phyloP scores from a whole-genome alignment of 2,888 invertebrate species.

The Hypselothyrea guttata region DNA sequence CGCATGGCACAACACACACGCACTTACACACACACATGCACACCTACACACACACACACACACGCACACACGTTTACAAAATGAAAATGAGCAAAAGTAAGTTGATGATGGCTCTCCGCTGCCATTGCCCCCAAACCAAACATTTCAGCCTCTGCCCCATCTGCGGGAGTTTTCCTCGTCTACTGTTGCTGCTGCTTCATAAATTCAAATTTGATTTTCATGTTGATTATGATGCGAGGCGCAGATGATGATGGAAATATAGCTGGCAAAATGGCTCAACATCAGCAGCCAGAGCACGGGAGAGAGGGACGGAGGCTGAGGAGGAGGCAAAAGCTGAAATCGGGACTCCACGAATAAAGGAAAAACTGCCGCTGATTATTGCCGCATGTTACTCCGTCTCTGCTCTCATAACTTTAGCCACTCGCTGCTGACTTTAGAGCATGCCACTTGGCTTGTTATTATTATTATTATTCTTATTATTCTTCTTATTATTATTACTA shows the following conservation, averaged over 20 bases:
- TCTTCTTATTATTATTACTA: not conserved
- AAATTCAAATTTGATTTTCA: slow-evolving; percentile 75
- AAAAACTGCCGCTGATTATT: slow-evolving; percentile 56
- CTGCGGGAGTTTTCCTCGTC: slow-evolving; percentile 14
- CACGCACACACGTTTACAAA: slow-evolving; percentile 20
- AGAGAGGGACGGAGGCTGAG: slow-evolving; percentile 16
- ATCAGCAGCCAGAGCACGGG: slow-evolving; percentile 28
- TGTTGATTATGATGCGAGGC: slow-evolving; percentile 71
- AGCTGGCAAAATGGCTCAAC: slow-evolving; percentile 49
- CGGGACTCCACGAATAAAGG: slow-evolving; percentile 6
- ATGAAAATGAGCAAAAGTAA: slow-evolving; percentile 70
- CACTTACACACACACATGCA: slow-evolving; percentile 7
- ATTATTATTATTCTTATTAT: not conserved
- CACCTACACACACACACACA: slow-evolving; percentile 5
- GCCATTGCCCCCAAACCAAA: too few species aligned
- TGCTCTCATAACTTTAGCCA: not conserved
- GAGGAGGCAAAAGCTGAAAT: slow-evolving; percentile 11
- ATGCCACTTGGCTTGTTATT: slow-evolving; percentile 8
- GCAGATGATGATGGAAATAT: slow-evolving; percentile 71
- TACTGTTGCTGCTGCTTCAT: slow-evolving; percentile 52
- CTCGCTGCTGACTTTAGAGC: slow-evolving; percentile 32
- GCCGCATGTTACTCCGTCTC: slow-evolving; percentile 5
- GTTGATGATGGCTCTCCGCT: slow-evolving; percentile 38
- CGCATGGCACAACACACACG: slow-evolving; percentile 17
- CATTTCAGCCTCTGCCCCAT: not conserved